Evolutionary conservation across 1,140 invertebrate genomes (phyloP), one percentile per base, ranked within the genome.

Genomic region (Eufriesea mexicana): DNA sequence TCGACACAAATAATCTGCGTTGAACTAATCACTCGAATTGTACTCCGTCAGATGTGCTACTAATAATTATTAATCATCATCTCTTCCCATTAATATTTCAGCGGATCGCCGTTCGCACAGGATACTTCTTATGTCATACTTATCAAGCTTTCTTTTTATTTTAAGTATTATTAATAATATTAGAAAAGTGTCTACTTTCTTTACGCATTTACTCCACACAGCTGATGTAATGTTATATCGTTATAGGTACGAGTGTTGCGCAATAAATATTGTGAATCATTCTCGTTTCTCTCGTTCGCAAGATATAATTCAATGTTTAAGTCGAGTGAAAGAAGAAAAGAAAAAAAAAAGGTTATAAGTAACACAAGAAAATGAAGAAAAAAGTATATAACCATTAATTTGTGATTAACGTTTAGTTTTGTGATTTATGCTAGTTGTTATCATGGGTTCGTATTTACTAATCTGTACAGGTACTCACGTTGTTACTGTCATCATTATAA

Each of bases 1-100:
- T 89, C 80, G 66, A 87, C 77, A 73, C 68, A 59, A 89, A 89
- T 74, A 78, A 51, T 49, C 68, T 89, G 59, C 85, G 85, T 87
- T 89, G 77, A 83, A 67, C 42, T 59, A 75, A 82, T 57, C 35
- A 25, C 7, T 79, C 23, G 20, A 25, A 80, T 77, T 54, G 47
- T 47, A 80, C 45, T 25, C 61, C 42, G 51, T 45, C 6, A 61
- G 28, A 83, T n/a, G 35, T 16, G 71, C 47, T 57, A 47, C 54
- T 74, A 78, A 42, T 35, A 68, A 64, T 78, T 35, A 71, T 55
- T 54, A 71, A 28, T 59, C 59, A 23, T 57, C 18, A 55, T 84
- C 5, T 75, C 28, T 35, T 57, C 25, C 28, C 54, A 55, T 20
- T 45, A 49, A 55, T 84, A 62, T 57, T 80, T 79, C 64, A 86